These are phyloP conservation scores for Loriculus beryllinus DNA, from an alignment of 2,797 vertebrate species.

Conservation along the genomic window DNA sequence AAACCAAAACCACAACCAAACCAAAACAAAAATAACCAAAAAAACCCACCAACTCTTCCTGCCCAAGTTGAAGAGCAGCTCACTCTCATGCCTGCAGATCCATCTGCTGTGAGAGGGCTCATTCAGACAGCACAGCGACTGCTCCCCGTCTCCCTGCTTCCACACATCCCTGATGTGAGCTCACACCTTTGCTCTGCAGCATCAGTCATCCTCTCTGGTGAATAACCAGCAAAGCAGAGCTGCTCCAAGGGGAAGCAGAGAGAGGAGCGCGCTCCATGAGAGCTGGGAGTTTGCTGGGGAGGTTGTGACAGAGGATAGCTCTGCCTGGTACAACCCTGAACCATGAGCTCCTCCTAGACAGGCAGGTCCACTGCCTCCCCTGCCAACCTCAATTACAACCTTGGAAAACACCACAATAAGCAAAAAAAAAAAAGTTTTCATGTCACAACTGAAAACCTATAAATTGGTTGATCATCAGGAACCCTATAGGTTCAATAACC, in stretches of 20 bases:
- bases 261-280: rapidly evolving
- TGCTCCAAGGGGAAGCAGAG: background rate
- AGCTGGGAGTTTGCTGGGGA: rapidly evolving
- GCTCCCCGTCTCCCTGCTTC: background rate
- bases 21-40: background rate
- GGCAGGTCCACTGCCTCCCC: background rate
- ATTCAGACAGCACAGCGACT: background rate
- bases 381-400: background rate
- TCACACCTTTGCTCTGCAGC: background rate
- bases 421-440: background rate
- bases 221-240: rapidly evolving
- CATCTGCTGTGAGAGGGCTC: rapidly evolving
- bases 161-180: rapidly evolving
- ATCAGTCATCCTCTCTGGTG: background rate
- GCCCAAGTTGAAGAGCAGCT: background rate
- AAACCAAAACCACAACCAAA: background rate
- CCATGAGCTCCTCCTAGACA: rapidly evolving
- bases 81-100: background rate
- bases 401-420: background rate
- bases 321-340: background rate
- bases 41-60: background rate
- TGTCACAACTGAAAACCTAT: rapidly evolving
- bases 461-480: background rate
- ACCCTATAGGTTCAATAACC: background rate
- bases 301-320: rapidly evolving